Evolutionary conservation across 2,113 vertebrate species (phyloP).

Genomic region (Fregata magnificens): DNA sequence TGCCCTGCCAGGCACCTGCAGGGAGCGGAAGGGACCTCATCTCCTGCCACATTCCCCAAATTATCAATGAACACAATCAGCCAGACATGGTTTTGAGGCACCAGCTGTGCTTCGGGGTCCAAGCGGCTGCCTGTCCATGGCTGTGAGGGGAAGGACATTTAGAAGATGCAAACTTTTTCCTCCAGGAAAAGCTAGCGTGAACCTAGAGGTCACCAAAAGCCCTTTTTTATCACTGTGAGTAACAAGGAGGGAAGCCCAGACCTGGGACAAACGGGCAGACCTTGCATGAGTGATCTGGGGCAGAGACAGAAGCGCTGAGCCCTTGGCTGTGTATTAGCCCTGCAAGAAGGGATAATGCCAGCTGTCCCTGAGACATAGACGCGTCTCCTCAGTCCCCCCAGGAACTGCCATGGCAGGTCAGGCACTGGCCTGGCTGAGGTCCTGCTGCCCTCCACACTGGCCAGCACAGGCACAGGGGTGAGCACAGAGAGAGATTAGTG

Average conservation of each 20-base stretch:
- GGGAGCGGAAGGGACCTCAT: background rate
- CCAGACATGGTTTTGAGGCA: background rate
- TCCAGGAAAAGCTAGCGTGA: background rate
- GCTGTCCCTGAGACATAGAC: background rate
- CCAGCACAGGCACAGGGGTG: too few relatives aligned
- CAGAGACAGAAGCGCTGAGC: background rate
- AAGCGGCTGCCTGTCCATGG: background rate
- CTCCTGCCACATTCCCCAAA: background rate
- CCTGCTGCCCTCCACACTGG: background rate
- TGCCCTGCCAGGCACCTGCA: background rate
- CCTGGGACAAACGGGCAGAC: background rate
- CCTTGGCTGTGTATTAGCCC: background rate
- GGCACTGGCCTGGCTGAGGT: background rate
- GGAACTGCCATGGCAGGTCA: background rate
- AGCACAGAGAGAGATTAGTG: background rate
- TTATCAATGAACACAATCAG: background rate
- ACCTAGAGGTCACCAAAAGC: background rate
- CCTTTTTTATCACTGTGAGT: background rate
- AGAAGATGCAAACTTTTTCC: background rate
- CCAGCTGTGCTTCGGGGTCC: background rate
- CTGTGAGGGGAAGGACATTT: background rate
- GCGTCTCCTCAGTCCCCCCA: fast-evolving
- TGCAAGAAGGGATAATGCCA: background rate
- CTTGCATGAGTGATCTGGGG: background rate
- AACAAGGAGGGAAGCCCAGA: background rate